Evolutionary conservation across 2,888 invertebrate species (phyloP).

Genomic region (Eupithecia exiguata): DNA sequence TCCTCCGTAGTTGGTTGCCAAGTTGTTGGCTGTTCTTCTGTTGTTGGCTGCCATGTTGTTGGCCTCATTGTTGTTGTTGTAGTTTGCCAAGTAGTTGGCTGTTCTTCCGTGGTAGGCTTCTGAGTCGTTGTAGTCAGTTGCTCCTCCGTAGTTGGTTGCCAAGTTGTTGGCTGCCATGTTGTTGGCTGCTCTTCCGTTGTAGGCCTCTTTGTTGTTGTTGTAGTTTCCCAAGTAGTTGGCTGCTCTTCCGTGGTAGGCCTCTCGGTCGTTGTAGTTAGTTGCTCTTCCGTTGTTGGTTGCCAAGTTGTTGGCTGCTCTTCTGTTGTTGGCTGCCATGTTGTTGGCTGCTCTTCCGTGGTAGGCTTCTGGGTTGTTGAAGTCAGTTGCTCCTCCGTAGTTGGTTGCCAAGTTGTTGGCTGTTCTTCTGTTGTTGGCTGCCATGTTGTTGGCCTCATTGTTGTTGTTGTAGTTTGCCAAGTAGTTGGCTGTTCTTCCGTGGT

Average conservation of each 20-base stretch:
- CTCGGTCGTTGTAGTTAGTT: neutral
- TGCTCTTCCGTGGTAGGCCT: slow-evolving; percentile 11
- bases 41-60: slow-evolving; percentile 7
- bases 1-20: neutral
- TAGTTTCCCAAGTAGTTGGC: neutral
- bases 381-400: slow-evolving; percentile 12
- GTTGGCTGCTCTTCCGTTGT: slow-evolving; percentile 15
- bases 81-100: slow-evolving; percentile 7
- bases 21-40: slow-evolving; percentile 2
- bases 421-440: slow-evolving; percentile 1
- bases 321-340: slow-evolving; percentile 16
- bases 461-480: slow-evolving; percentile 13
- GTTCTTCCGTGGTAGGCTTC: slow-evolving; percentile 3
- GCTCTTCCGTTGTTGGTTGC: slow-evolving; percentile 9
- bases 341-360: too few species aligned
- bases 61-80: slow-evolving; percentile 9
- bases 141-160: slow-evolving; percentile 11
- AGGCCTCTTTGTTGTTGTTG: neutral
- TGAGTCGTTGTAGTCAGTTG: slow-evolving; percentile 18
- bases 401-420: slow-evolving; percentile 1
- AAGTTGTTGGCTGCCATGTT: slow-evolving; percentile 30
- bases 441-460: neutral
- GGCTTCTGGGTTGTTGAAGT: too few species aligned
- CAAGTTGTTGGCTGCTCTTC: slow-evolving; percentile 13
- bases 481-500: too few species aligned